Conservation (phyloP, 2,113 vertebrate genomes). For the Zapornia atra region DNA sequence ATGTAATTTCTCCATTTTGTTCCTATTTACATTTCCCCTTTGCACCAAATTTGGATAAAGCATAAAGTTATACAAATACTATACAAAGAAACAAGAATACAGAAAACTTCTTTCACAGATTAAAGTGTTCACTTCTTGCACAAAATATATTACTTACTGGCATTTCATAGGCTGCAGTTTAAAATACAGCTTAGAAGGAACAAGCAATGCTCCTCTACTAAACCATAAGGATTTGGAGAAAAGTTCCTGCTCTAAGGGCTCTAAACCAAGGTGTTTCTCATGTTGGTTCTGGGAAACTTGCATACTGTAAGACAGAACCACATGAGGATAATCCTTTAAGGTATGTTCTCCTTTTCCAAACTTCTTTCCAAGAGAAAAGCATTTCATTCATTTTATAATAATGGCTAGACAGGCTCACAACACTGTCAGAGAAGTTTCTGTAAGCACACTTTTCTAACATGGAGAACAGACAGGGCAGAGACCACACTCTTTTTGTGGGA, state of each 20-base stretch:
- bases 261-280: not conserved
- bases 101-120: not conserved
- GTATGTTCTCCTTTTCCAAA: not conserved
- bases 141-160: not conserved
- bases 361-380: not conserved
- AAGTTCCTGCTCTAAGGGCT: not conserved
- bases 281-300: not conserved
- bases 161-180: not conserved
- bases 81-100: not conserved
- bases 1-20: not conserved
- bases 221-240: not conserved
- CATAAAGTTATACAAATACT: not conserved
- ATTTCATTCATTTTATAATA: not conserved
- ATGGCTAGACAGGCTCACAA: not conserved
- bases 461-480: not conserved
- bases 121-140: not conserved
- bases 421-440: not conserved
- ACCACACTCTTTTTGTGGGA: not conserved
- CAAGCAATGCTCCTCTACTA: not conserved
- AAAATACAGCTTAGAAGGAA: not conserved
- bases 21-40: not conserved
- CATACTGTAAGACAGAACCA: not conserved
- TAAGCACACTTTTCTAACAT: not conserved
- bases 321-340: not conserved
- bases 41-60: not conserved